phyloP scores from a whole-genome alignment of 2,888 invertebrate genomes.

The Mythimna albipuncta region DNA sequence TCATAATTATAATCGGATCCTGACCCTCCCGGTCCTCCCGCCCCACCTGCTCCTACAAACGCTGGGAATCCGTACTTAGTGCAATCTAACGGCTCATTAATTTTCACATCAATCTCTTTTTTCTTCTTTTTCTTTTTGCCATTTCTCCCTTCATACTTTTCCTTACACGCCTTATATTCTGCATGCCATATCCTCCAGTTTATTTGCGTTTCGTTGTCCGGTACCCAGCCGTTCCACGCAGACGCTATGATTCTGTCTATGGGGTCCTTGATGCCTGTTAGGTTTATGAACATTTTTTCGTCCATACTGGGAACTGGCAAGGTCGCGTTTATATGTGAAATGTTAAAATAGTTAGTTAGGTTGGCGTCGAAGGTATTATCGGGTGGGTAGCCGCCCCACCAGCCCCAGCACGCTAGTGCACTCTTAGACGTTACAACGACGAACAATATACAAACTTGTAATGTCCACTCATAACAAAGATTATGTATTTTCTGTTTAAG shows the following conservation, averaged over 20 bases:
- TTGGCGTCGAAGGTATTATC: too few species aligned
- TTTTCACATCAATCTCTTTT: too few species aligned
- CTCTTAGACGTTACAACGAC: background rate
- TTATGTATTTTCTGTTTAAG: background rate
- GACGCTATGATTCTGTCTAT: background rate
- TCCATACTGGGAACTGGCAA: background rate
- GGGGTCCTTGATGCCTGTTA: background rate
- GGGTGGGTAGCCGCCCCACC: too few species aligned
- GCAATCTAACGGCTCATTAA: background rate
- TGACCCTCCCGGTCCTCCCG: background rate
- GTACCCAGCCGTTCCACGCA: conserved; percentile 21
- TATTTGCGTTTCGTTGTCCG: fast-evolving
- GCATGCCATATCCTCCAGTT: conserved; percentile 9
- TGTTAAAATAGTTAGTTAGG: too few species aligned
- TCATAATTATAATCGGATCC: background rate
- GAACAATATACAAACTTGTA: background rate
- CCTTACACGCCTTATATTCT: background rate
- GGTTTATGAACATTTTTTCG: background rate
- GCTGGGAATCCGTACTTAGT: background rate
- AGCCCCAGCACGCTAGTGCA: conserved; percentile 1
- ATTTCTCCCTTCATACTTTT: background rate
- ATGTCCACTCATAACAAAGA: background rate
- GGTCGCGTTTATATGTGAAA: background rate
- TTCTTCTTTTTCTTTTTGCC: background rate
- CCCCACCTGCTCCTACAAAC: background rate